Percentiles rank a stretch among this genome's conserved stretches.
Evolutionary conservation across 2,113 vertebrate genomes (phyloP).

Genomic region (Heloderma charlesbogerti): DNA sequence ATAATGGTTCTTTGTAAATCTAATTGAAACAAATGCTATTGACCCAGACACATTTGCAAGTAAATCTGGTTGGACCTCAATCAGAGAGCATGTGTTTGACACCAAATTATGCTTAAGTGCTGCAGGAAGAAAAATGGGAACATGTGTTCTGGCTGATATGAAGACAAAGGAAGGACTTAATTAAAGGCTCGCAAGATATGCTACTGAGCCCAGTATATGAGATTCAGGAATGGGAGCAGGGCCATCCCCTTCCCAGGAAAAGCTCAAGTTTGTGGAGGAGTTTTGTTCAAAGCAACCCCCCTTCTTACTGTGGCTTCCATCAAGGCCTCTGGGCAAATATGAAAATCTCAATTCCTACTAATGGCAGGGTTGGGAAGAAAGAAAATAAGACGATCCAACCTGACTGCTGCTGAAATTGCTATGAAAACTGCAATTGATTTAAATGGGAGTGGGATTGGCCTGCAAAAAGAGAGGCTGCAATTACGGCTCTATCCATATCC

Average conservation of each 20-base stretch:
- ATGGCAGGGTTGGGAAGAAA: slow-evolving; percentile 27
- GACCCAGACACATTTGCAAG: slow-evolving; percentile 72
- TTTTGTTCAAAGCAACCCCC: not conserved
- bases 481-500: slow-evolving; percentile 45
- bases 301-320: slow-evolving; percentile 25
- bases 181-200: slow-evolving; percentile 71
- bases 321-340: slow-evolving; percentile 25
- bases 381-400: slow-evolving; percentile 2
- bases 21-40: slow-evolving; percentile 77
- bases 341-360: slow-evolving; percentile 31
- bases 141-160: slow-evolving; percentile 53
- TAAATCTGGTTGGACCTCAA: slow-evolving; percentile 69
- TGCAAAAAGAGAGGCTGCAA: slow-evolving; percentile 49
- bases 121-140: slow-evolving; percentile 72
- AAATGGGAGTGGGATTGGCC: slow-evolving; percentile 14
- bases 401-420: slow-evolving; percentile 27
- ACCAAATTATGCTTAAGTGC: slow-evolving; percentile 66
- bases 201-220: slow-evolving; percentile 62
- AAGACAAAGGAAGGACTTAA: slow-evolving; percentile 72
- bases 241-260: slow-evolving; percentile 25
- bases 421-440: slow-evolving; percentile 31
- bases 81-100: slow-evolving; percentile 70
- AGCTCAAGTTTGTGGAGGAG: slow-evolving; percentile 21
- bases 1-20: slow-evolving; percentile 73
- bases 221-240: slow-evolving; percentile 47